Evolutionary conservation across 1,140 invertebrate species (phyloP).

Genomic region (Globodera ellingtonae): DNA sequence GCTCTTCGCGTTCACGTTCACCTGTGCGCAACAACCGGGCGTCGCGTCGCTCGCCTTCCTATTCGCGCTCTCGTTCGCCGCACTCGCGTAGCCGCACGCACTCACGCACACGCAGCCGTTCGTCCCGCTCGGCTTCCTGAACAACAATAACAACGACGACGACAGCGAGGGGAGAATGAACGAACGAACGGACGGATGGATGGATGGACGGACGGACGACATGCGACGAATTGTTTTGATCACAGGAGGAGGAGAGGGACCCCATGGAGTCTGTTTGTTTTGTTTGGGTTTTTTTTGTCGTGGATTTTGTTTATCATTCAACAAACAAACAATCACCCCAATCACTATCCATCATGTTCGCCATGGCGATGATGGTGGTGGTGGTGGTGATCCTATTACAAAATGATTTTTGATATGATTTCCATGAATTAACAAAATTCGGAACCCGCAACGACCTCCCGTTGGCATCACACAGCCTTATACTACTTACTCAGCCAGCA

Average conservation of each 20-base stretch:
- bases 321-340: no score
- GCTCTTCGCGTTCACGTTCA: constrained; percentile 41
- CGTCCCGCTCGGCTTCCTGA: constrained; percentile 12
- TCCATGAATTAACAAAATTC: no score
- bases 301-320: background rate
- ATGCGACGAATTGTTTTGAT: background rate
- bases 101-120: constrained; percentile 23
- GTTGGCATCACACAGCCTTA: no score
- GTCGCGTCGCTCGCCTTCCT: constrained; percentile 28
- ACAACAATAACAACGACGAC: background rate
- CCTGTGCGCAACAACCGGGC: constrained; percentile 16
- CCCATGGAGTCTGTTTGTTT: background rate
- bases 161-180: background rate
- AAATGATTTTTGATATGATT: no score
- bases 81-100: constrained; percentile 31
- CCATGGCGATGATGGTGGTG: no score
- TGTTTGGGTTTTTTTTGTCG: background rate
- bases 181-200: background rate
- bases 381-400: no score
- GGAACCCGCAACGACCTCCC: no score
- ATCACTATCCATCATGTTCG: no score
- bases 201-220: no score
- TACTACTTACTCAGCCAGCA: no score
- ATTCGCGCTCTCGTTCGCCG: constrained; percentile 29
- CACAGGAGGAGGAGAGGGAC: background rate